Evolutionary conservation across 1,140 invertebrate species (phyloP), one percentile per base, ranked within the genome.

Genomic region (Phortica variegata): DNA sequence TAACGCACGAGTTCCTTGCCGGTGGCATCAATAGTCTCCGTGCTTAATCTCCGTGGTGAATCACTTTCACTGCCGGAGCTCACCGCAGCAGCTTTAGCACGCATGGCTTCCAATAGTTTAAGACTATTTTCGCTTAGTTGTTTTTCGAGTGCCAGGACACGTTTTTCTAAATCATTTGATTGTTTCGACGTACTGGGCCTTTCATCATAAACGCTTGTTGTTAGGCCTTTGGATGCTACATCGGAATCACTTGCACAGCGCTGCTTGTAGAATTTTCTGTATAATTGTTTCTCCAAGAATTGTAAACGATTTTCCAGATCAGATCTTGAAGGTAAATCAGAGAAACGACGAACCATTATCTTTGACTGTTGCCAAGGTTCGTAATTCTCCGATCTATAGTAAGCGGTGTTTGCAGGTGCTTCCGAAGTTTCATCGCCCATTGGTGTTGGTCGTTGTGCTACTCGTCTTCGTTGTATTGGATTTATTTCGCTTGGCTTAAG

Each of bases 231-330:
- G 52, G 70, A 73, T 73, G 70, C 70, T 60, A 73, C 70, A 61
- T 73, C 70, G 70, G 70, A 73, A 73, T 73, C 70, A 73, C 70
- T 73, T 73, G 70, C 70, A 68, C 70, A 61, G 63, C 70, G 70
- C 71, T 73, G 70, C 70, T 71, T 73, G 62, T 68, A 65, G 54
- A 73, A 62, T 61, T 58, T 73, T 59, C 57, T 65, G 46, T 61
- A 68, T 49, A 73, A 61, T 70, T 73, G 63, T 60, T 58, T 63
- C 54, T 73, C 70, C 50, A 73, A 58, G 61, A 73, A 73, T 52
- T 73, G 70, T 53, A 73, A 40, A 36, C 70, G 70, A 66, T 73
- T 73, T 56, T 73, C 70, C 57, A 73, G 62, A 68, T 73, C 70
- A 34, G 70, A 62, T 53, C 70, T 56, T 47, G 70, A 73, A 44